Evolutionary conservation across 2,797 vertebrate species (phyloP).

Genomic region (Coluber constrictor): DNA sequence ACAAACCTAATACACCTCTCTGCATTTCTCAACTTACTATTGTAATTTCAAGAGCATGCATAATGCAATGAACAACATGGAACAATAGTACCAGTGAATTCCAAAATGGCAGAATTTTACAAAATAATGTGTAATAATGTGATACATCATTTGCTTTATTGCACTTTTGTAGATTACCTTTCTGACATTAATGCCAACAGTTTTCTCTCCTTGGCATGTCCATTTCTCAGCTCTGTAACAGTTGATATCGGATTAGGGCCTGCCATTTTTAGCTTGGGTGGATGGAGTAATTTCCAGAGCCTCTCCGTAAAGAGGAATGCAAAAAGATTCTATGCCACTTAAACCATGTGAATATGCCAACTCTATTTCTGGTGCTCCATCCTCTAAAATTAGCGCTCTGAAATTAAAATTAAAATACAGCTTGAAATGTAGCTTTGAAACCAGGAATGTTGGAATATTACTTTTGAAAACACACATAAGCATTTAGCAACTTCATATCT

Average conservation of each 20-base stretch:
- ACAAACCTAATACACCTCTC: neutral
- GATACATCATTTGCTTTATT: neutral
- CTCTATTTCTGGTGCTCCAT: conserved; percentile 95
- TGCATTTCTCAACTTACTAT: neutral
- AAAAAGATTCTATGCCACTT: conserved; percentile 94
- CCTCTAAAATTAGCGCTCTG: conserved; percentile 93
- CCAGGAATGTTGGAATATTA: neutral
- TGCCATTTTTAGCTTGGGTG: conserved; percentile 93
- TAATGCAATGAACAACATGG: neutral
- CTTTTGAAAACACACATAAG: neutral
- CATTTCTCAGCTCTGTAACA: conserved; percentile 93
- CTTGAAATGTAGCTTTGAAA: neutral
- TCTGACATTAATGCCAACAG: conserved; percentile 93
- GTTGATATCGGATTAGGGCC: conserved; percentile 96
- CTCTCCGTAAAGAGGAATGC: conserved; percentile 88
- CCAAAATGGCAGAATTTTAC: neutral
- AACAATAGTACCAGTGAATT: neutral
- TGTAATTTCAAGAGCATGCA: too few species aligned
- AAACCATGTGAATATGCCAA: conserved; percentile 82
- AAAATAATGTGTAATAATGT: neutral
- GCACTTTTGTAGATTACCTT: conserved; percentile 75
- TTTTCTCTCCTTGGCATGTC: conserved; percentile 94
- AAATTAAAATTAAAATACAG: conserved; percentile 10
- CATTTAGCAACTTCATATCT: neutral
- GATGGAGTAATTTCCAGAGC: conserved; percentile 93